A percentile compares a stretch with the other conserved stretches of the same genome.
phyloP scores from a whole-genome alignment of 2,888 invertebrate genomes.

The Drosophila histrio region DNA sequence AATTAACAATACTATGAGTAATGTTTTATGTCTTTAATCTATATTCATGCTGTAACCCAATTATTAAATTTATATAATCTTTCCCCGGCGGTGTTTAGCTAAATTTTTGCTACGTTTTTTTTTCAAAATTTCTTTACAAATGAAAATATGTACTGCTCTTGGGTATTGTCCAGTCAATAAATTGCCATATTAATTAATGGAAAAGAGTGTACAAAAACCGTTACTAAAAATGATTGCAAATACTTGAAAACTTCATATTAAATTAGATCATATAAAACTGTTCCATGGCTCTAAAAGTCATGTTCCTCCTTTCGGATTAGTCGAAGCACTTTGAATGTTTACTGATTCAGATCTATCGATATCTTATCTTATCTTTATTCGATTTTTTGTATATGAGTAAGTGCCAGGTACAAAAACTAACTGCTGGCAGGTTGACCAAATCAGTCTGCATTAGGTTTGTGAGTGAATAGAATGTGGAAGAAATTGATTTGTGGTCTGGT shows the following conservation, averaged over 20 bases:
- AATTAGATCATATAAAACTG: neutral
- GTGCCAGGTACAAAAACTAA: neutral
- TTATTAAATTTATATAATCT: no score
- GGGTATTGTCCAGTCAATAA: no score
- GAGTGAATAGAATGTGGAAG: conserved; percentile 55
- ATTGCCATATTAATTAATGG: no score
- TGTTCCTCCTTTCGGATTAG: neutral
- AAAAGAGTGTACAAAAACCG: no score
- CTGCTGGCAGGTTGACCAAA: neutral
- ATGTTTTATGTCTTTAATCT: neutral
- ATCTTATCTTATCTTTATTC: conserved; percentile 9
- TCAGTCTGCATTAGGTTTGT: neutral
- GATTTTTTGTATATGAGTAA: neutral
- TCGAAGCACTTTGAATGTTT: neutral
- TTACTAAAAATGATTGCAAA: no score
- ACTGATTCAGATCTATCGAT: neutral
- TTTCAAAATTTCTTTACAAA: no score
- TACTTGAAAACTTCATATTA: no score
- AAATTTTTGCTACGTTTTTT: no score
- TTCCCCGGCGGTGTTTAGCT: no score
- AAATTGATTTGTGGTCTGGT: conserved; percentile 44
- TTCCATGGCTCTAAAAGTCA: neutral
- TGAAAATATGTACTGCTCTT: no score
- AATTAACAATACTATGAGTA: neutral
- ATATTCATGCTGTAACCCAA: no score